Percentiles rank a stretch among this genome's conserved stretches.
These are phyloP conservation scores for Aplysina aerophoba DNA, from an alignment of 37 sponge, comb jelly and placozoan genomes.

Conservation along the genomic window DNA sequence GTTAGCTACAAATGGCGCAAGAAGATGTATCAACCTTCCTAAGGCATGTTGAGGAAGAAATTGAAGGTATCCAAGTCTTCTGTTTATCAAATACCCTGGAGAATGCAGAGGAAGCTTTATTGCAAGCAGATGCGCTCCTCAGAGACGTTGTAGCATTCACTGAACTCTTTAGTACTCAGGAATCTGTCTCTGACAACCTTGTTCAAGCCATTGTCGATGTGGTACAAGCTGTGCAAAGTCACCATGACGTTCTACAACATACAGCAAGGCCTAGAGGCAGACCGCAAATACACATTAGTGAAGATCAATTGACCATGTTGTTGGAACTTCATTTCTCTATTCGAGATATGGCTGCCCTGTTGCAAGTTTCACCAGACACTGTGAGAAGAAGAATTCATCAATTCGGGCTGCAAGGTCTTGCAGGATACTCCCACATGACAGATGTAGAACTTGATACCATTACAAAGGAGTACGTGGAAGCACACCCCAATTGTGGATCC, in stretches of 20 bases:
- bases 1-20: no score
- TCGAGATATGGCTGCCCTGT: constrained; percentile 17
- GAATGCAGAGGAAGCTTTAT: no score
- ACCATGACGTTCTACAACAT: no score
- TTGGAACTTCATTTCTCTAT: constrained; percentile 5
- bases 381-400: constrained; percentile 34
- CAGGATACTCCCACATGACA: neutral
- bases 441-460: constrained; percentile 34
- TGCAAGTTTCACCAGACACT: constrained; percentile 33
- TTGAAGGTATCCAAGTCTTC: no score
- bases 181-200: neutral
- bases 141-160: neutral
- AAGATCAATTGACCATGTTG: constrained; percentile 14
- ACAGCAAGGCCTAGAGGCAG: constrained; percentile 12
- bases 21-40: no score
- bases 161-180: neutral
- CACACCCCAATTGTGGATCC: neutral
- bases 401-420: constrained; percentile 5
- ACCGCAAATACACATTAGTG: constrained; percentile 23
- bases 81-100: no score
- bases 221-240: no score
- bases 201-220: neutral
- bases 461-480: neutral
- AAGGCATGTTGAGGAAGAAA: no score
- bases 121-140: neutral